Evolutionary conservation across 53 echinoderm and acorn worm species (phyloP).

Genomic region (Paracentrotus lividus): DNA sequence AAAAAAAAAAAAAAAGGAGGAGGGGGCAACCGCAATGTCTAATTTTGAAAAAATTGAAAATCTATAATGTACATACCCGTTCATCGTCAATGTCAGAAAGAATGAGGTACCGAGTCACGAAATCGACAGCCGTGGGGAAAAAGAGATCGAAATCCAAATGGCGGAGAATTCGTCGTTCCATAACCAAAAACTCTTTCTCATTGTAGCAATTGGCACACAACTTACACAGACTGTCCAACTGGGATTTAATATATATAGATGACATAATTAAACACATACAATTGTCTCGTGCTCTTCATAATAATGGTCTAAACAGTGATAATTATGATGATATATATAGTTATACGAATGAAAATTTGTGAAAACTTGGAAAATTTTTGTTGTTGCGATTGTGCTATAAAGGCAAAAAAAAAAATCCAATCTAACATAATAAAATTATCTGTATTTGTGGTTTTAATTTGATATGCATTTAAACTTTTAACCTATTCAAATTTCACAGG

Average conservation of each 20-base stretch:
- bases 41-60: too few relatives aligned
- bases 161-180: slow-evolving; percentile 58
- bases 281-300: too few relatives aligned
- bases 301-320: too few relatives aligned
- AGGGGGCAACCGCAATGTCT: too few relatives aligned
- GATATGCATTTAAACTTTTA: neutral
- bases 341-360: too few relatives aligned
- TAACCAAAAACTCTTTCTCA: slow-evolving; percentile 26
- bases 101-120: slow-evolving; percentile 37
- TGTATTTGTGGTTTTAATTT: neutral
- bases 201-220: slow-evolving; percentile 68
- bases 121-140: slow-evolving; percentile 61
- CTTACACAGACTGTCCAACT: slow-evolving; percentile 51
- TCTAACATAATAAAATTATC: neutral
- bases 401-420: neutral
- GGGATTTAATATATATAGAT: neutral
- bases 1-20: too few relatives aligned
- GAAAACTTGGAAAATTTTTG: too few relatives aligned
- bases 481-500: too few relatives aligned
- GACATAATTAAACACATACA: neutral
- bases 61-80: too few relatives aligned
- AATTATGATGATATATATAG: too few relatives aligned
- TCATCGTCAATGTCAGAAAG: neutral
- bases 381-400: too few relatives aligned
- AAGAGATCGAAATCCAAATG: slow-evolving; percentile 67